A percentile compares a stretch with the other conserved stretches of the same genome.
Evolutionary conservation across 2,797 vertebrate genomes (phyloP).

Genomic region (Tamandua tetradactyla): DNA sequence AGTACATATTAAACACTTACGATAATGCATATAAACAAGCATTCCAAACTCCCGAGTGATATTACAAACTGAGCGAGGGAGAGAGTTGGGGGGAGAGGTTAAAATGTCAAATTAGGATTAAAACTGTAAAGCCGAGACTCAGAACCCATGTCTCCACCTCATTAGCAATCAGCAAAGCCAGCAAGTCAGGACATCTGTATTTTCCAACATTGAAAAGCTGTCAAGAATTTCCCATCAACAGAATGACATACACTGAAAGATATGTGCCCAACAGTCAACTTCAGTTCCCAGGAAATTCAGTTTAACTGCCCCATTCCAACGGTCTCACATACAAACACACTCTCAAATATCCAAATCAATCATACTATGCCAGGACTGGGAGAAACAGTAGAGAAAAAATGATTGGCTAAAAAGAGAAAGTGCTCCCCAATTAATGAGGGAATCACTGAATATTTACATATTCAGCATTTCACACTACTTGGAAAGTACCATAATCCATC

Average conservation of each 20-base stretch:
- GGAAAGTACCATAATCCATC: not conserved
- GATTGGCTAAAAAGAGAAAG: conserved; percentile 34
- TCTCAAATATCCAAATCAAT: conserved; percentile 38
- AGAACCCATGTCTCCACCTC: not conserved
- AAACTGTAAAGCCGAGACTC: not conserved
- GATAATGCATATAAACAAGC: not conserved
- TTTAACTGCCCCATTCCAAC: not conserved
- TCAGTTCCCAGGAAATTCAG: conserved; percentile 52
- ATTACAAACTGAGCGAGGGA: too few species aligned
- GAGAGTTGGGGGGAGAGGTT: not conserved
- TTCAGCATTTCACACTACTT: not conserved
- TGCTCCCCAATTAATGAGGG: not conserved
- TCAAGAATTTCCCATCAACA: conserved; percentile 57
- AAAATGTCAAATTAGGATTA: not conserved
- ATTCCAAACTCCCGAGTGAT: not conserved
- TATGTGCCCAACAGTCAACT: conserved; percentile 35
- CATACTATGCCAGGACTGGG: not conserved
- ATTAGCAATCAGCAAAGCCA: conserved; percentile 22
- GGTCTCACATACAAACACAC: not conserved
- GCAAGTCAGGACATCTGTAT: not conserved
- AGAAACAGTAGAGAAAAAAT: conserved; percentile 20
- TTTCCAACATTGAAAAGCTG: conserved; percentile 55
- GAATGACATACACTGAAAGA: conserved; percentile 60
- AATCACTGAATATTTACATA: not conserved
- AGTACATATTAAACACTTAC: not conserved